These are phyloP conservation scores for Lutraria lutraria DNA, from an alignment of 2,888 invertebrate species.

Conservation along the genomic window DNA sequence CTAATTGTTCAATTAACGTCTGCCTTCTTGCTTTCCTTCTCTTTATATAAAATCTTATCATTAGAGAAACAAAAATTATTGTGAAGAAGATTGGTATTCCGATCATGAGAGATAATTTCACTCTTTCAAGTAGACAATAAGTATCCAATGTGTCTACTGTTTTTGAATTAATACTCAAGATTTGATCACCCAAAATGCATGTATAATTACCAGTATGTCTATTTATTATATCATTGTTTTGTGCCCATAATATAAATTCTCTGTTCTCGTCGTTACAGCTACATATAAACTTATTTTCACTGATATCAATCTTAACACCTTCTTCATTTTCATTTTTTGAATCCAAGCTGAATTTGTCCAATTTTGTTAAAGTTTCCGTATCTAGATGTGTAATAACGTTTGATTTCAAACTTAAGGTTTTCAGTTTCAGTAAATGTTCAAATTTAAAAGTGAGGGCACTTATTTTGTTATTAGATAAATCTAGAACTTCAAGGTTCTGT, in stretches of 20 bases:
- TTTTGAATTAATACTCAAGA: neutral
- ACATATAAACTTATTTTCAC: constrained; percentile 2
- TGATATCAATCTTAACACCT: neutral
- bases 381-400: neutral
- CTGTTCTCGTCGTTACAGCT: neutral
- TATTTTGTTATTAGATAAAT: constrained; percentile 4
- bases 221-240: neutral
- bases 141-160: neutral
- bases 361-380: neutral
- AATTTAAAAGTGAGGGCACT: neutral
- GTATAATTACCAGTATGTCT: neutral
- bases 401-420: neutral
- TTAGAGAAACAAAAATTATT: neutral
- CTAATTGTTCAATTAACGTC: neutral
- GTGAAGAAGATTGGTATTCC: neutral
- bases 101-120: neutral
- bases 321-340: neutral
- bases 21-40: neutral
- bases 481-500: neutral
- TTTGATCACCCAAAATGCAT: neutral
- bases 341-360: neutral
- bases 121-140: neutral
- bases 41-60: neutral
- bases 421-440: neutral
- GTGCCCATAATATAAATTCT: neutral